These are phyloP conservation scores for Capitulum mitella DNA, from an alignment of 2,888 invertebrate species.

Conservation along the genomic window DNA sequence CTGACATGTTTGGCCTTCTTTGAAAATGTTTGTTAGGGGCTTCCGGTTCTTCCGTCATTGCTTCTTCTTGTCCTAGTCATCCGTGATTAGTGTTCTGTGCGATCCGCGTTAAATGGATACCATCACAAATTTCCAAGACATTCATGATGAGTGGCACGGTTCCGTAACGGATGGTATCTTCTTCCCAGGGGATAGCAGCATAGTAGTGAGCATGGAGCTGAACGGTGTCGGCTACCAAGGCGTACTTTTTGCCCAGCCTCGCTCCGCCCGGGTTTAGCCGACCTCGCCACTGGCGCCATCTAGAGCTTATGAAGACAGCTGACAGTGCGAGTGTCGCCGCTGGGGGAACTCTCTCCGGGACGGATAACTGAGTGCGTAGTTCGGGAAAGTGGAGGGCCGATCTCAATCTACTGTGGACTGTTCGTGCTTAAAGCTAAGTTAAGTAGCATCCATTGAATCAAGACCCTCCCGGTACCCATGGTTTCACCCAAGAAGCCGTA, in stretches of 20 bases:
- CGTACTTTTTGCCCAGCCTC: constrained; percentile 65
- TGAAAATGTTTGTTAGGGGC: no score
- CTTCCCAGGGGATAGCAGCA: constrained; percentile 68
- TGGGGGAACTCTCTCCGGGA: background rate
- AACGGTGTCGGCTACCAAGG: constrained; percentile 95
- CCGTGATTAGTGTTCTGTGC: no score
- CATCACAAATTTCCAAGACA: no score
- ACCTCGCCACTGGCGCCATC: background rate
- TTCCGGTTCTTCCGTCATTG: no score
- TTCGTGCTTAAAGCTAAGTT: no score
- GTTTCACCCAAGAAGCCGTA: no score
- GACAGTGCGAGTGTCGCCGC: background rate
- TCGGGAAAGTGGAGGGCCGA: background rate
- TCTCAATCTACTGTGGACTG: background rate
- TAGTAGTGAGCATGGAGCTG: constrained; percentile 91
- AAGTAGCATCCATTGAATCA: background rate
- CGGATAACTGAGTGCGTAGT: background rate
- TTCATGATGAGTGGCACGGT: no score
- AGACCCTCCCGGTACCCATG: background rate
- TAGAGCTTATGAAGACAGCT: background rate
- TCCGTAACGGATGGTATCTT: no score
- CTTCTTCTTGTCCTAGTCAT: no score
- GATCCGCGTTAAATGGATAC: no score
- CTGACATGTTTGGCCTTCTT: no score
- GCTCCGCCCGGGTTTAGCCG: background rate